Evolutionary conservation across 2,113 vertebrate genomes (phyloP).

Genomic region (Neodontobutis hainanensis): DNA sequence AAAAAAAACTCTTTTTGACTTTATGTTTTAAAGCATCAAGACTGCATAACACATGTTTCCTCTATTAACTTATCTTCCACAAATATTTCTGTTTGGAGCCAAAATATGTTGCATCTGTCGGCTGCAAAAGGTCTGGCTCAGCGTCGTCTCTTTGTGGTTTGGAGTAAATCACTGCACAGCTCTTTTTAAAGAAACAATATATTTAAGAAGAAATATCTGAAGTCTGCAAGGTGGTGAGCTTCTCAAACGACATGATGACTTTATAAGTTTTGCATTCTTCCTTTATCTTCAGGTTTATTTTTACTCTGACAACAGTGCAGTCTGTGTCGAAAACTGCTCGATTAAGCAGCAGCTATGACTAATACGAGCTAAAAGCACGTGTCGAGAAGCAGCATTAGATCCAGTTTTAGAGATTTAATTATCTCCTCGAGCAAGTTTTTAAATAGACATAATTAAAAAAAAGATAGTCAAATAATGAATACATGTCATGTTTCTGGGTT

Average conservation of each 20-base stretch:
- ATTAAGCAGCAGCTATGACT: too few relatives aligned
- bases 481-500: too few relatives aligned
- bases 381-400: too few relatives aligned
- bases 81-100: neutral
- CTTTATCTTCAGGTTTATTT: conserved; percentile 32
- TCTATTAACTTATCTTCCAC: neutral
- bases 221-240: conserved; percentile 5
- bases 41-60: neutral
- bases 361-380: too few relatives aligned
- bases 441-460: too few relatives aligned
- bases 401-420: too few relatives aligned
- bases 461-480: too few relatives aligned
- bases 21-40: neutral
- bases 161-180: neutral
- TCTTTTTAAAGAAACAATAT: neutral
- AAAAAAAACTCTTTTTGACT: neutral
- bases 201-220: neutral
- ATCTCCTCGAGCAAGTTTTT: too few relatives aligned
- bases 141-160: conserved; percentile 10
- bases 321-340: too few relatives aligned
- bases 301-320: conserved; percentile 6
- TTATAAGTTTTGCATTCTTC: conserved; percentile 9
- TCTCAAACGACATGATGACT: conserved; percentile 12
- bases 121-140: conserved; percentile 13
- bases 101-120: conserved; percentile 18